Conservation (phyloP, 1,140 invertebrate species). For the Lethrus apterus region DNA sequence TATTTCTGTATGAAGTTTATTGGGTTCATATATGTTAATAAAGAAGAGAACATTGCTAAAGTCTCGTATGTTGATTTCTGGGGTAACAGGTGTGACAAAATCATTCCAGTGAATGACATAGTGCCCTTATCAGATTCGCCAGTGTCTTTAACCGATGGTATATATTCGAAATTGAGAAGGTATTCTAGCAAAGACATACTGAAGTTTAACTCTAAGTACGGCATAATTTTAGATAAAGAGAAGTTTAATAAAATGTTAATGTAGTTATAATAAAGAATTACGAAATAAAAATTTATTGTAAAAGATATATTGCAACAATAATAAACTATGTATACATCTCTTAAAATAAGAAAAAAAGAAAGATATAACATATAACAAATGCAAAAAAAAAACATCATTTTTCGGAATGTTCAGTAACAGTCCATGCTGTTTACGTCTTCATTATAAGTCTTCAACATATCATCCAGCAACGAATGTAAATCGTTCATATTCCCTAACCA, state of each 20-base stretch:
- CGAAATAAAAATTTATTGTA: no score
- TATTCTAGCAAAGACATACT: conserved; percentile 23
- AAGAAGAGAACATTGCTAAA: conserved; percentile 44
- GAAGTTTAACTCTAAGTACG: conserved; percentile 21
- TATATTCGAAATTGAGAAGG: conserved; percentile 34
- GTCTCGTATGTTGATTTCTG: conserved; percentile 49
- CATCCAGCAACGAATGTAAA: conserved; percentile 56
- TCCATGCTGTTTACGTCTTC: conserved; percentile 52
- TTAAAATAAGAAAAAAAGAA: no score
- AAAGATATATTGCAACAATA: no score
- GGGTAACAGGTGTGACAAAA: conserved; percentile 46
- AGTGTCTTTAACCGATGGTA: conserved; percentile 31
- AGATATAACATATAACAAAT: no score
- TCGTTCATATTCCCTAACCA: conserved; percentile 53
- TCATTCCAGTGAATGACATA: conserved; percentile 42
- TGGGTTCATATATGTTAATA: conserved; percentile 49
- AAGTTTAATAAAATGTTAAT: conserved; percentile 20
- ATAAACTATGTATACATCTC: no score
- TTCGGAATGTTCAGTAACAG: no score
- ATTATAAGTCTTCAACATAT: conserved; percentile 53
- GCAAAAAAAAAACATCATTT: no score
- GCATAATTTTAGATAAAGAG: conserved; percentile 22
- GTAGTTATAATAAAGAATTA: no score
- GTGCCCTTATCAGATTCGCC: conserved; percentile 41
- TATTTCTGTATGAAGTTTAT: conserved; percentile 44